Base-by-base conservation (phyloP, 2,797 vertebrate species). In the Scyliorhinus canicula region DNA sequence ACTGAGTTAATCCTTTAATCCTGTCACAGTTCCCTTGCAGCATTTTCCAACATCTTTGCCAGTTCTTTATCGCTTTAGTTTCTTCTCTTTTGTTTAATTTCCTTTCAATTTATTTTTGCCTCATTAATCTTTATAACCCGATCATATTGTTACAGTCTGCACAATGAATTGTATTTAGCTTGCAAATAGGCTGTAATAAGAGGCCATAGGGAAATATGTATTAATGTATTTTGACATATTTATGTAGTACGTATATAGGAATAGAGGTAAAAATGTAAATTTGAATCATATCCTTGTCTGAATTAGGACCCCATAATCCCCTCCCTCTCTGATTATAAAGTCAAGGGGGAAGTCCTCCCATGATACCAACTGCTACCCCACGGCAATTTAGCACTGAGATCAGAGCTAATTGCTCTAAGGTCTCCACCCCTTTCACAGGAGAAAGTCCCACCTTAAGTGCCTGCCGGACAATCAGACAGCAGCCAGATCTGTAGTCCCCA, bases 81-180 rank as follows among this genome's bases (percentile, higher is more conserved):
- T 93, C 90, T 67, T 93, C 40, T 65, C 90, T 40, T 93, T 93
- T 93, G 63, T 65, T 93, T 65, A 47, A 93, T 67, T 63, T 93
- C n/a, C 88, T 67, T 93, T 93, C 52, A 65, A 40, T 65, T 93
- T 65, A 91, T 93, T 93, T 90, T 93, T 93, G 90, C 35, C 21
- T 65, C 63, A 44, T 93, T 93, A 93, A 44, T 63, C 24, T 93
- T 93, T 93, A 93, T 65, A 47, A 93, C 60, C 8, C 40, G 21
- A 26, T 93, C 50, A 40, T 65, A 93, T 63, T 65, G 57, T 65
- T 57, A 93, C 16, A 4, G 60, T 67, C 57, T 44, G 14, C 55
- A 65, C 19, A 44, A 93, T 65, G 63, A 65, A 93, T 93, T 93
- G 63, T 65, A 63, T 65, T 67, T 93, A 65, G n/a, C 60, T 24